phyloP scores from a whole-genome alignment of 2,113 vertebrate species.

The Phainopepla nitens region DNA sequence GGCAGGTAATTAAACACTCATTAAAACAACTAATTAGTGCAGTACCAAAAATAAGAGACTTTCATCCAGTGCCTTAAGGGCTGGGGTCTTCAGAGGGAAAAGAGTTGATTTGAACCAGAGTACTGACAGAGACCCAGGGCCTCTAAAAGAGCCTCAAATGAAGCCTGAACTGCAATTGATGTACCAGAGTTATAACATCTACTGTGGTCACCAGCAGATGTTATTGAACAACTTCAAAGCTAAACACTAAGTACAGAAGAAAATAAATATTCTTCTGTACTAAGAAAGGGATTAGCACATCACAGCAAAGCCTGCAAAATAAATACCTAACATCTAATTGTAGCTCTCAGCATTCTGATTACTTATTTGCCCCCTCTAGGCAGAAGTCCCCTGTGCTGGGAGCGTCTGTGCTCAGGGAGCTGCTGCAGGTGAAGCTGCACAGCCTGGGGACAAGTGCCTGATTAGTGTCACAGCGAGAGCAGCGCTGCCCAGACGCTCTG shows the following conservation, averaged over 20 bases:
- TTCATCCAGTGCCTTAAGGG: not conserved
- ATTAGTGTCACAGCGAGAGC: not conserved
- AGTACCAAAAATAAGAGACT: not conserved
- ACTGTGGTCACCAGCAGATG: conserved; percentile 52
- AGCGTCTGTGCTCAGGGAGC: rapidly evolving
- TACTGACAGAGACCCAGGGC: not conserved
- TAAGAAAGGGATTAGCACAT: conserved; percentile 40
- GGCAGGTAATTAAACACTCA: not conserved
- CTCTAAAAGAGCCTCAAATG: not conserved
- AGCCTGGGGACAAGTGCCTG: not conserved
- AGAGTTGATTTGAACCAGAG: not conserved
- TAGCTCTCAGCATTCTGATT: not conserved
- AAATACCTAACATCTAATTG: conserved; percentile 10
- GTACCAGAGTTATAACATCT: not conserved
- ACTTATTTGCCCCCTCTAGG: not conserved
- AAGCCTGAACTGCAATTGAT: not conserved
- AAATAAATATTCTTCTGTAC: conserved; percentile 29
- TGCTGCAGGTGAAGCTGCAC: not conserved
- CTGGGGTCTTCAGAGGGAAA: not conserved
- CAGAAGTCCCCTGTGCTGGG: not conserved
- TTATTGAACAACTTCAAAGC: conserved; percentile 51
- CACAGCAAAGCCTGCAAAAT: not conserved
- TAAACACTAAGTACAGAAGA: not conserved
- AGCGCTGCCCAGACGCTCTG: not conserved
- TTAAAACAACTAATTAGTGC: not conserved